Conservation (phyloP, 92 coral and sea anemone genomes). For the Epizoanthus rinbou region DNA sequence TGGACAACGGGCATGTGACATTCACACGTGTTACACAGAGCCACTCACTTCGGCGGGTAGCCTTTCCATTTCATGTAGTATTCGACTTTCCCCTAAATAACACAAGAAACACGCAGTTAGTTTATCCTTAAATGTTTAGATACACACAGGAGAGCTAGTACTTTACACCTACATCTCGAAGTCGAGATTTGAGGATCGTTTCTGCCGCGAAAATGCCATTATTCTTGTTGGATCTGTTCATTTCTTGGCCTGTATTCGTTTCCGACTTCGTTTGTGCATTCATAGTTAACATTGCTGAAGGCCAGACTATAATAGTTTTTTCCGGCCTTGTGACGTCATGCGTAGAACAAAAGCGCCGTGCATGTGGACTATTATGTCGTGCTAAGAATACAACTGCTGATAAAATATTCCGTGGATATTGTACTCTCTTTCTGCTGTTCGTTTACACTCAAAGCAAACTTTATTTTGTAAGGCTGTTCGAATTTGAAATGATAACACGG, state of each 20-base stretch:
- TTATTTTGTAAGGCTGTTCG: too few species aligned
- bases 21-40: slow-evolving; percentile 23
- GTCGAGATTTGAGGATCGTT: slow-evolving; percentile 91
- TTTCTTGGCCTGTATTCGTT: slow-evolving; percentile 27
- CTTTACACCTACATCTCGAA: slow-evolving; percentile 78
- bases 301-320: slow-evolving; percentile 44
- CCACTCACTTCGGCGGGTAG: slow-evolving; percentile 90
- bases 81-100: slow-evolving; percentile 94
- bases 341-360: slow-evolving; percentile 37
- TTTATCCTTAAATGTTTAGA: not conserved
- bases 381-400: slow-evolving; percentile 6
- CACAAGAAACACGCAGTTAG: slow-evolving; percentile 31
- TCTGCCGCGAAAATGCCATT: slow-evolving; percentile 99
- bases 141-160: slow-evolving; percentile 5
- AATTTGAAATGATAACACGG: too few species aligned
- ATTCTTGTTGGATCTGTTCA: slow-evolving; percentile 87
- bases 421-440: slow-evolving; percentile 13
- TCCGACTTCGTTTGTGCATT: slow-evolving; percentile 49
- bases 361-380: slow-evolving; percentile 38
- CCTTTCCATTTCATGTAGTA: slow-evolving; percentile 98
- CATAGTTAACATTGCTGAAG: slow-evolving; percentile 46
- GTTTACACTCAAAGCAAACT: not conserved
- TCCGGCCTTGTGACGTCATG: slow-evolving; percentile 50
- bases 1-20: slow-evolving; percentile 1
- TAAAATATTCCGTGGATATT: slow-evolving; percentile 45